A percentile compares a stretch with the other conserved stretches of the same genome.
Evolutionary conservation across 2,888 invertebrate genomes (phyloP).

Genomic region (Apodemia hepburni): DNA sequence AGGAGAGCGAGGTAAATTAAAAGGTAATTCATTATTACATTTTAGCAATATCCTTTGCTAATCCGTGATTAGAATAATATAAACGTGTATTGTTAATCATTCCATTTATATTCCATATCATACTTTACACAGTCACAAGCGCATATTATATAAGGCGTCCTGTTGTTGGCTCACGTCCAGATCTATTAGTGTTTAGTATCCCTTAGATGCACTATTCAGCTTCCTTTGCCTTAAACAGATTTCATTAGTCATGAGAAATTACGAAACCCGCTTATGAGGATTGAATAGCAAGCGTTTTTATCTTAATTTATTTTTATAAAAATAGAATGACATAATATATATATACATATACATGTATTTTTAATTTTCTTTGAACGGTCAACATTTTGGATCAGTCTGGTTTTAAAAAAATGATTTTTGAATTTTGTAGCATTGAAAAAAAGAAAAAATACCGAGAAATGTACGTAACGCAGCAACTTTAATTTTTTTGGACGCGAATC

Average conservation of each 20-base stretch:
- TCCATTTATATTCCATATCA: constrained; percentile 29
- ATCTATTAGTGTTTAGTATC: constrained; percentile 53
- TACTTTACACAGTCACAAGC: constrained; percentile 29
- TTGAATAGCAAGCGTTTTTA: not conserved
- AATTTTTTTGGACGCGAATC: no score
- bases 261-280: not conserved
- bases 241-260: not conserved
- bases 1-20: not conserved
- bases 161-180: constrained; percentile 60
- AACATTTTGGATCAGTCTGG: no score
- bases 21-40: not conserved
- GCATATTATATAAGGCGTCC: constrained; percentile 23
- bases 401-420: no score
- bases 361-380: no score
- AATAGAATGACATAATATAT: no score
- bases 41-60: not conserved
- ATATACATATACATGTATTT: no score
- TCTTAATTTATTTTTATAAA: not conserved
- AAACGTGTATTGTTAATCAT: constrained; percentile 17
- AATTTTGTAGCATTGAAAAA: no score
- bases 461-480: no score
- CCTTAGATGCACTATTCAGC: constrained; percentile 42
- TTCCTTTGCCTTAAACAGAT: constrained; percentile 42
- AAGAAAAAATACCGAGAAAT: no score
- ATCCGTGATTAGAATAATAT: constrained; percentile 2